These are phyloP conservation scores for Vanessa atalanta DNA, from an alignment of 1,140 invertebrate genomes.

Conservation along the genomic window DNA sequence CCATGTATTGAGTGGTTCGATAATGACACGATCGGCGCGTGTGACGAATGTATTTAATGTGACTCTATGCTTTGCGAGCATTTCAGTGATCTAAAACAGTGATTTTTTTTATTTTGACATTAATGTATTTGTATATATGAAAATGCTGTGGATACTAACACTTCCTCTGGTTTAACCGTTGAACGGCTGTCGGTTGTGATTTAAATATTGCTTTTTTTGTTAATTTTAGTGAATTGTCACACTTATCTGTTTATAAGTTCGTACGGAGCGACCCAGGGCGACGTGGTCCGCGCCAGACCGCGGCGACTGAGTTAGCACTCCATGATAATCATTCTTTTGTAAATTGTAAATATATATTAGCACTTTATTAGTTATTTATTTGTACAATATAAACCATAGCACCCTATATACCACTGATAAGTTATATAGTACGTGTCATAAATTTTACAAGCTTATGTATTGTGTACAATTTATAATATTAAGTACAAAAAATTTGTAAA, in stretches of 20 bases:
- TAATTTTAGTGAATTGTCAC: neutral
- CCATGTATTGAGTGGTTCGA: neutral
- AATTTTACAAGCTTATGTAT: neutral
- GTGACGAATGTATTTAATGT: neutral
- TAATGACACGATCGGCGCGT: neutral
- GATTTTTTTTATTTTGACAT: neutral
- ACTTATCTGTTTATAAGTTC: neutral
- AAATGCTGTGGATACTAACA: neutral
- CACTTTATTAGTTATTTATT: conserved; percentile 24
- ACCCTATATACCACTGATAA: neutral
- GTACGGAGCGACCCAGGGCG: too few relatives aligned
- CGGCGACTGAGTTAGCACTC: neutral
- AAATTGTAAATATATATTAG: conserved; percentile 24
- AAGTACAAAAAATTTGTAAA: neutral
- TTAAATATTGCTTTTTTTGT: neutral
- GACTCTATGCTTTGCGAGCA: neutral
- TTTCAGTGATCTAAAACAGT: conserved; percentile 2
- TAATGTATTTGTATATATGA: neutral
- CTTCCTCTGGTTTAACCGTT: neutral
- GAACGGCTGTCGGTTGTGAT: conserved; percentile 4
- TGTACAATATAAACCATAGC: neutral
- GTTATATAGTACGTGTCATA: neutral
- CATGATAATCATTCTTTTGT: neutral
- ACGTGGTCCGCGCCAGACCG: too few relatives aligned
- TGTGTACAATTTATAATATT: neutral